These are phyloP conservation scores for Pseudorhombus dupliciocellatus DNA, from an alignment of 2,113 vertebrate species.

Conservation along the genomic window DNA sequence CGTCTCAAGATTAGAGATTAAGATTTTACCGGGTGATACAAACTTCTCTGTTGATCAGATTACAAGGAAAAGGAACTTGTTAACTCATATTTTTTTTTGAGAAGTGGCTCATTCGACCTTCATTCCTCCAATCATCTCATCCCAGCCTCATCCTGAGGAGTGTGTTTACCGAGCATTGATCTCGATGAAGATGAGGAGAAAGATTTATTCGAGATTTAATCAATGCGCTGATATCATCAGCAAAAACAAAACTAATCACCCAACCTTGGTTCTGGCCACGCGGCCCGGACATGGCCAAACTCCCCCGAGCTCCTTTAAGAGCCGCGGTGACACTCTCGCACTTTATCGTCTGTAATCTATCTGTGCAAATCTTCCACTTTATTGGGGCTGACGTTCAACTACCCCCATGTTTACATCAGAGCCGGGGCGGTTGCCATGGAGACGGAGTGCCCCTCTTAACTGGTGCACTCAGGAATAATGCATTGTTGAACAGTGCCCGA, in stretches of 20 bases:
- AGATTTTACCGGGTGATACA: background rate
- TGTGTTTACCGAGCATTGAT: background rate
- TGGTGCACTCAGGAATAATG: constrained; percentile 83
- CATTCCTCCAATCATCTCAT: background rate
- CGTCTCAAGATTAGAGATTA: constrained; percentile 38
- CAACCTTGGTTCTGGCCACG: constrained; percentile 17
- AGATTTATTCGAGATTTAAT: constrained; percentile 10
- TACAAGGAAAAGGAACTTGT: background rate
- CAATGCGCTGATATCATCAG: constrained; percentile 3
- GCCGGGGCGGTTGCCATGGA: constrained; percentile 74
- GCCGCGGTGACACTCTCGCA: background rate
- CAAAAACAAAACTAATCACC: background rate
- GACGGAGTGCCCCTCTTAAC: constrained; percentile 82
- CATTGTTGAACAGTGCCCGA: constrained; percentile 82
- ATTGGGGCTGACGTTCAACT: constrained; percentile 66
- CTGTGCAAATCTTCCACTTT: constrained; percentile 53
- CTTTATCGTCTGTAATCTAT: constrained; percentile 36
- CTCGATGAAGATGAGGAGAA: constrained; percentile 14
- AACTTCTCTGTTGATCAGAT: background rate
- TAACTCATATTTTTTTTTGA: background rate
- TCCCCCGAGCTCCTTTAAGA: background rate
- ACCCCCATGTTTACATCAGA: constrained; percentile 79
- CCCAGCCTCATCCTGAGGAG: background rate
- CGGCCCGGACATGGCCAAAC: too few species aligned
- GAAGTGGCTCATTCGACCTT: background rate